Percentiles rank a stretch among this genome's conserved stretches.
Conservation (phyloP, 2,113 vertebrate species). For the Orientallactaga bullata region DNA sequence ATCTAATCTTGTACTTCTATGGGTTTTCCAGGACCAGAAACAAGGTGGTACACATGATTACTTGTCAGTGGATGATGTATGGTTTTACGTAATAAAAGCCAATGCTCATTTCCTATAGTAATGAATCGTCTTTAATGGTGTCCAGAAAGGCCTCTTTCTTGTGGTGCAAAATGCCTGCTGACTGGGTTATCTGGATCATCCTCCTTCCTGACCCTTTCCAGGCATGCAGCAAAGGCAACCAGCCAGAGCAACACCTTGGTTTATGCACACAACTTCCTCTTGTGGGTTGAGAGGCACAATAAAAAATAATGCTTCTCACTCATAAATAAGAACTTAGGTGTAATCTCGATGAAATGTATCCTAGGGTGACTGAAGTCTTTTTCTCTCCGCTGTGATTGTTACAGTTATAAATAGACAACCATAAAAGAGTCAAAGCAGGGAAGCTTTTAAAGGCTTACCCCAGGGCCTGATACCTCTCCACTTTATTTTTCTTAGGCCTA, state of each 20-base stretch:
- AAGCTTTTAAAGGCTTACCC: conserved; percentile 81
- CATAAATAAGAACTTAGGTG: conserved; percentile 77
- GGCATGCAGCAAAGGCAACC: conserved; percentile 65
- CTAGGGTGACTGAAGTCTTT: conserved; percentile 65
- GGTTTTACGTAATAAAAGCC: conserved; percentile 65
- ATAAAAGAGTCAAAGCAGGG: conserved; percentile 77
- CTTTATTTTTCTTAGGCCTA: conserved; percentile 85
- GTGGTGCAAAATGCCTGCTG: conserved; percentile 46
- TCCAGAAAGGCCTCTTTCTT: neutral
- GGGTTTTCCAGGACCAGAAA: conserved; percentile 44
- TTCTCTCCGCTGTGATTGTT: conserved; percentile 66
- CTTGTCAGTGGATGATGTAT: conserved; percentile 60
- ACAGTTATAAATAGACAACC: conserved; percentile 76
- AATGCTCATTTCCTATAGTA: neutral
- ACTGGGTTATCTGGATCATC: conserved; percentile 45
- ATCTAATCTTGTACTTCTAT: neutral
- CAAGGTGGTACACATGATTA: neutral
- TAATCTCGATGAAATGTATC: conserved; percentile 76
- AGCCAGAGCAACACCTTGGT: conserved; percentile 70
- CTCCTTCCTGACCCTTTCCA: conserved; percentile 71
- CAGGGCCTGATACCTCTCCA: conserved; percentile 65
- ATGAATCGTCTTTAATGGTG: conserved; percentile 72
- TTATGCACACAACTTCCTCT: conserved; percentile 71
- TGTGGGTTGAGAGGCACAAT: conserved; percentile 64
- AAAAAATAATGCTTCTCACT: conserved; percentile 74